Evolutionary conservation across 2,888 invertebrate genomes (phyloP), one percentile per base, ranked within the genome.

Genomic region (Hirtodrosophila confusa): DNA sequence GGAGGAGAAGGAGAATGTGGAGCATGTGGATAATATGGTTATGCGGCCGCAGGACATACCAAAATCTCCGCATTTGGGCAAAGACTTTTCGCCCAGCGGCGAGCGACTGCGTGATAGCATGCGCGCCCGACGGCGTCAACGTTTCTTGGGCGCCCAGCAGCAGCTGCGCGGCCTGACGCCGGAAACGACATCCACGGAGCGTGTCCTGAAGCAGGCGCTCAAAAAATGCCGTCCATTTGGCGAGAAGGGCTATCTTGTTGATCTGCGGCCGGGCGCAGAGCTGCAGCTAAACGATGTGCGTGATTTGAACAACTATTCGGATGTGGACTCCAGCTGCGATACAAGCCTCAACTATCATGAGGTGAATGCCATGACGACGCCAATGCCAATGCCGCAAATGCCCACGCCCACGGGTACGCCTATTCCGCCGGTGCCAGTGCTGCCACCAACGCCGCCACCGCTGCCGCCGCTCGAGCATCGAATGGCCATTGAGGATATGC

Each of bases 281-380:
- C 69, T 92, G 29, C 89, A 90, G 17, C 63, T 92, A 8, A 88
- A 89, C 55, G 91, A 91, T 82, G 92, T 92, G 0, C 89, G 90
- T 6, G 91, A 92, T 62, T 69, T 92, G 9, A 91, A 90, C 24
- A 91, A 91, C 71, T 91, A 91, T 51, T 92, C 92, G 0, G 92
- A 92, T 70, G 90, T 91, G 47, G 92, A 92, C 67, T 91, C 91
- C 3, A 92, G 92, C 55, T 92, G 92, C 63, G 92, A 92, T 51
- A 91, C 91, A 0, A 91, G 92, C 37, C 73, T 92, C 4, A 91
- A 92, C 48, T 92, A 92, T 56, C 89, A 89, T 8, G 91, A 92
- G 53, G 80, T 88, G 0, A 91, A 92, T 77, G 60, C 69, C 3
- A 8, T 10, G 35, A 31, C 47, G 5, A 49, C n/a, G 6, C 27